Base-by-base conservation (phyloP, 2,888 invertebrate species). In the Diogma glabrata region DNA sequence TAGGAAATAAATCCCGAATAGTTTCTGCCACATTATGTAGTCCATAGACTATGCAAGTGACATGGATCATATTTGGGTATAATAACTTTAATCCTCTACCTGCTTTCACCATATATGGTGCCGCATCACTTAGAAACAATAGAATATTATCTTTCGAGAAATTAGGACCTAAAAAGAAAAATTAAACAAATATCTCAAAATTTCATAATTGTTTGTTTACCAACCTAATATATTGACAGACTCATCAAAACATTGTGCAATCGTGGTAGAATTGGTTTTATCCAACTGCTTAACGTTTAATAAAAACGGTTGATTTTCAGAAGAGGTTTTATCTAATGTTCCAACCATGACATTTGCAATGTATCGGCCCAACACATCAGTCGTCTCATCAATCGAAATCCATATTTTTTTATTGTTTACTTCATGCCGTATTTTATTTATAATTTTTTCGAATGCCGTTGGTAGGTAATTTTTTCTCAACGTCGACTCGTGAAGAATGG, bases 1-100 rank as follows among this genome's bases (percentile, higher is more conserved):
- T 24, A 47, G 57, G 54, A 56, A 53, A 61, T 49, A 52, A 28
- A 10, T 36, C 16, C 53, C 62, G 28, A 17, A 63, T 54, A 19
- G 51, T 49, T 57, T 64, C 63, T 17, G 58, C 59, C 9, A 64
- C 57, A 28, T 58, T 50, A 52, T 63, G 58, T 7, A 64, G 26
- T 20, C 56, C 61, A 53, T 64, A 62, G 14, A 61, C 61, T 26
- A 63, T 43, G 54, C 62, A 65, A 40, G 40, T 40, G 4, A 40
- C 40, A 9, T 40, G 40, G 19, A 40, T 40, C 20, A 40, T 40
- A 49, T 59, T 57, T 16, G 56, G 55, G 51, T 58, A 64, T 17
- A 59, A 56, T n/a, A 53, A 52, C 54, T 59, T 58, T 24, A 63
- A 51, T 45, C 52, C 56, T 50, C 51, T 46, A 5, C 50, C 57